Conservation (phyloP, 92 coral and sea anemone species). For the Zoanthus gigantus region DNA sequence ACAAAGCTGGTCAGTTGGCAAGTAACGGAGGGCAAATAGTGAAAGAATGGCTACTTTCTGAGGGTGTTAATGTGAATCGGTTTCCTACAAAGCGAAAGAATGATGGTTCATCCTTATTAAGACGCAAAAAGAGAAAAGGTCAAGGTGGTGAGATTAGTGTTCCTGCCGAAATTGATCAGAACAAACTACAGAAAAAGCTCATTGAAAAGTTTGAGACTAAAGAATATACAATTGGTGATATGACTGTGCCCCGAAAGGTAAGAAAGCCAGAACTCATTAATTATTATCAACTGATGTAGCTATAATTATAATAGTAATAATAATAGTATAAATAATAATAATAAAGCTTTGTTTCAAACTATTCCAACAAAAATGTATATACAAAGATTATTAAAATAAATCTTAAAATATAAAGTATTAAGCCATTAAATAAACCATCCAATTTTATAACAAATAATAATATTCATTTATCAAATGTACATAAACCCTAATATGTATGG, state of each 20-base stretch:
- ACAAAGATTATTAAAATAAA: too few relatives aligned
- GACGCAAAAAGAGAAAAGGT: conserved; percentile 69
- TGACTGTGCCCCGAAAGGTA: conserved; percentile 70
- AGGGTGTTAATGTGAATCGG: conserved; percentile 52
- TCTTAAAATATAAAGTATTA: too few relatives aligned
- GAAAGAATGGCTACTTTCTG: conserved; percentile 61
- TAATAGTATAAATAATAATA: too few relatives aligned
- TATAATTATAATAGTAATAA: too few relatives aligned
- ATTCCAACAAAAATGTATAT: too few relatives aligned
- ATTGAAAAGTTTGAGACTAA: conserved; percentile 16
- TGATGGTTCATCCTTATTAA: not conserved
- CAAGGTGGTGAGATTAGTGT: conserved; percentile 72
- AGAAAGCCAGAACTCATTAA: not conserved
- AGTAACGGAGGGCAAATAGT: conserved; percentile 68
- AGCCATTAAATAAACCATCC: too few relatives aligned
- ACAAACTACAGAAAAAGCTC: conserved; percentile 37
- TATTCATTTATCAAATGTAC: too few relatives aligned
- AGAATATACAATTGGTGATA: conserved; percentile 60
- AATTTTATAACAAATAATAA: too few relatives aligned
- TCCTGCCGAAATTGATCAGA: conserved; percentile 54
- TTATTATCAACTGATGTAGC: too few relatives aligned
- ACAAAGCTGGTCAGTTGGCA: conserved; percentile 12
- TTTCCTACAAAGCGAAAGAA: conserved; percentile 32
- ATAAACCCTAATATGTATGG: too few relatives aligned
- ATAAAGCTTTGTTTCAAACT: too few relatives aligned